phyloP scores from a whole-genome alignment of 2,797 vertebrate species.

The Denticeps clupeoides region DNA sequence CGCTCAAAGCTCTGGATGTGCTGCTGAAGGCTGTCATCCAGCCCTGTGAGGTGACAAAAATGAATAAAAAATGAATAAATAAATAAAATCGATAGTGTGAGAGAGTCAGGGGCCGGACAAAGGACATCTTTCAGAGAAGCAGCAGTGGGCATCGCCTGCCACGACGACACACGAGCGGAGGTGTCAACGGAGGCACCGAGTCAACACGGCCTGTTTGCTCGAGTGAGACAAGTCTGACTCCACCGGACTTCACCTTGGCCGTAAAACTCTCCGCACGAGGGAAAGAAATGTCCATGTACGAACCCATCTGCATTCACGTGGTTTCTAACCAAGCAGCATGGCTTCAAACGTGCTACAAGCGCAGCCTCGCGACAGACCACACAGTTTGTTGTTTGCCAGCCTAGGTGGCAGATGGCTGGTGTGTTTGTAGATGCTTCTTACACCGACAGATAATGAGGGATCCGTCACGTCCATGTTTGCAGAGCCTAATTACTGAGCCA shows the following conservation, averaged over 20 bases:
- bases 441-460: too few species aligned
- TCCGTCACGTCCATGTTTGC: too few species aligned
- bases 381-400: too few species aligned
- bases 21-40: slow-evolving; percentile 85
- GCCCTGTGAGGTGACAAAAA: slow-evolving; percentile 48
- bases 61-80: background rate
- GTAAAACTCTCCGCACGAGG: too few species aligned
- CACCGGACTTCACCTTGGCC: background rate
- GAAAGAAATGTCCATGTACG: too few species aligned
- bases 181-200: slow-evolving; percentile 18
- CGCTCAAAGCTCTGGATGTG: slow-evolving; percentile 75
- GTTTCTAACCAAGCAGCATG: too few species aligned
- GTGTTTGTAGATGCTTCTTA: too few species aligned
- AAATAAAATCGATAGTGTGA: background rate
- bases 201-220: slow-evolving; percentile 22
- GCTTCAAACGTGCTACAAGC: too few species aligned
- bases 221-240: slow-evolving; percentile 5
- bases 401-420: too few species aligned
- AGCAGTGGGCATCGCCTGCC: slow-evolving; percentile 5
- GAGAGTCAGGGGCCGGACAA: slow-evolving; percentile 18
- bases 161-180: slow-evolving; percentile 17
- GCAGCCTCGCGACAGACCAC: too few species aligned
- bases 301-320: too few species aligned
- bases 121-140: slow-evolving; percentile 25
- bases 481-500: too few species aligned